phyloP scores from a whole-genome alignment of 2,113 vertebrate genomes.

The Sorex fumeus region DNA sequence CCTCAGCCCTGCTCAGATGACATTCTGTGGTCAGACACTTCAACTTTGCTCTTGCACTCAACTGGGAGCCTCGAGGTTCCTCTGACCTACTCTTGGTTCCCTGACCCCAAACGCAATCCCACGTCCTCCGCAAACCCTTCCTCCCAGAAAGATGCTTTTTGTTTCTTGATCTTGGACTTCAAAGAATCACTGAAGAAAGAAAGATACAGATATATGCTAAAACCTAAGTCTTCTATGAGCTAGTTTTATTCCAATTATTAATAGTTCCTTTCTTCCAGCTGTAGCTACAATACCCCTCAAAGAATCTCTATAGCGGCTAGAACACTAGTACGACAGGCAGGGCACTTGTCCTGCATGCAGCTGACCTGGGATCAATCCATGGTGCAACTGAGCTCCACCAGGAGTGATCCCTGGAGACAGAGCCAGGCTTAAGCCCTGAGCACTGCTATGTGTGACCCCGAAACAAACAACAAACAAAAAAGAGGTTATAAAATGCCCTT shows the following conservation, averaged over 20 bases:
- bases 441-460: too few species aligned
- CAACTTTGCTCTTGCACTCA: not conserved
- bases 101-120: not conserved
- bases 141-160: not conserved
- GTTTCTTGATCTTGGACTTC: not conserved
- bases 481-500: not conserved
- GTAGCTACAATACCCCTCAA: too few species aligned
- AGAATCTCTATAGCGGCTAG: too few species aligned
- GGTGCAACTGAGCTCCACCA: too few species aligned
- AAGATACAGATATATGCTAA: not conserved
- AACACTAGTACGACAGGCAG: too few species aligned
- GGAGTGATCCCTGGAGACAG: too few species aligned
- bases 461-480: too few species aligned
- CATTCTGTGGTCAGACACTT: not conserved
- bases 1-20: not conserved
- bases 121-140: not conserved
- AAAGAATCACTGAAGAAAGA: not conserved
- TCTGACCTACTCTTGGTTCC: not conserved
- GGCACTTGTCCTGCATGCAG: too few species aligned
- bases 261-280: not conserved
- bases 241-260: not conserved
- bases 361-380: too few species aligned
- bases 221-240: not conserved
- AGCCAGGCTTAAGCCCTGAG: too few species aligned
- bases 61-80: not conserved